Evolutionary conservation across 1,140 invertebrate genomes (phyloP), one percentile per base, ranked within the genome.

Genomic region (Drosophila rufa): DNA sequence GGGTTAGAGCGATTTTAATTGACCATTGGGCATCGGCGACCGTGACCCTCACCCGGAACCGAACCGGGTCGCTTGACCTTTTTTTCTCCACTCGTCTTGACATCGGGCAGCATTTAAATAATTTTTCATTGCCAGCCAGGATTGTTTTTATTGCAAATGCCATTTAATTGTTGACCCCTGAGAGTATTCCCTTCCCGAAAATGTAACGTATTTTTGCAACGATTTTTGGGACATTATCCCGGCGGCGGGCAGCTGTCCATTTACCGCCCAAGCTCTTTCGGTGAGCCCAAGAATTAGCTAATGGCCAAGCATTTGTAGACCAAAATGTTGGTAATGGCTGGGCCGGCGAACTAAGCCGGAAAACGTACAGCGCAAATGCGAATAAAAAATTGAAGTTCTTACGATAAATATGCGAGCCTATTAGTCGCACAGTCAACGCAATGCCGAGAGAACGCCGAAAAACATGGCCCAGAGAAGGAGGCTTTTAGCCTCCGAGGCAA

Each of bases 371-470:
- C 48, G 30, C 33, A 65, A 80, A 73, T 50, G 79, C 45, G 82
- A 71, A 86, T 90, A 89, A 89, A 89, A 89, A 89, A 89, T 89
- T 89, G 77, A 90, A 84, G 81, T 90, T 87, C 74, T 90, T 89
- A 79, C 56, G 73, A 81, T 74, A 81, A 90, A 83, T 81, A 84
- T 78, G 64, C 75, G 78, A 84, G 84, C 73, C 84, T 89, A 89
- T 84, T 89, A 89, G 80, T 75, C 53, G 67, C 69, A 61, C 84
- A 87, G 58, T 67, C 64, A 59, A 65, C 45, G 64, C 46, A 62
- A 14, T 46, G 30, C 50, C 70, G 33, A 3, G 36, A 25, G 36
- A 40, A 55, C 53, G 36, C 33, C 53, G 53, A 42, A 76, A n/a
- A 50, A 25, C 43, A 33, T 40, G 33, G 53, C 50, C 46, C 30